A percentile compares a stretch with the other conserved stretches of the same genome.
phyloP scores from a whole-genome alignment of 2,888 invertebrate species.

The Sthenelais limicola region DNA sequence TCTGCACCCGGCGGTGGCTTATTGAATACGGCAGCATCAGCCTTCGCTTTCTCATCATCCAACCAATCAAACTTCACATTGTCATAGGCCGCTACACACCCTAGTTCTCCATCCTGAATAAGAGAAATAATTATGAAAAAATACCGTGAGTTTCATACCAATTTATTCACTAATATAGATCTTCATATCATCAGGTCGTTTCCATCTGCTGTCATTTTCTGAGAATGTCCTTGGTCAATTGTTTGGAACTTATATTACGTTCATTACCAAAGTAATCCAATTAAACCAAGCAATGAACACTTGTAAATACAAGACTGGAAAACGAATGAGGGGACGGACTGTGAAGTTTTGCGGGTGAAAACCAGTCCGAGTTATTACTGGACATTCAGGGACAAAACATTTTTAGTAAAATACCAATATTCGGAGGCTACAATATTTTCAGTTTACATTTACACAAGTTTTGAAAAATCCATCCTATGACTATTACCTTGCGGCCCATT shows the following conservation, averaged over 20 bases:
- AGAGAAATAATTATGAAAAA: background rate
- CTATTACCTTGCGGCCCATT: background rate
- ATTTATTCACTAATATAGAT: background rate
- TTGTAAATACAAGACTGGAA: too few species aligned
- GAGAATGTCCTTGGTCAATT: too few species aligned
- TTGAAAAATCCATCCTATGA: conserved; percentile 31
- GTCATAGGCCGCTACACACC: conserved; percentile 61
- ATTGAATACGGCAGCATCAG: background rate
- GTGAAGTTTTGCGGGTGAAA: too few species aligned
- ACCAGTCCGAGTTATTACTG: too few species aligned
- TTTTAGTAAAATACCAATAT: too few species aligned
- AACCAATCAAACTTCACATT: conserved; percentile 59
- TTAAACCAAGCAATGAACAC: too few species aligned
- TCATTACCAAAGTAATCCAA: too few species aligned
- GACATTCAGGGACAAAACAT: too few species aligned
- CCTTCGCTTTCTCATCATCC: background rate
- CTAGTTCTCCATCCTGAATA: conserved; percentile 53
- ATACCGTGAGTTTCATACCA: background rate
- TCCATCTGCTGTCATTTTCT: too few species aligned
- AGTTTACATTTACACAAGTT: conserved; percentile 11
- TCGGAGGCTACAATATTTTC: background rate
- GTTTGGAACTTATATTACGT: too few species aligned
- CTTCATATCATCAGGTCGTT: too few species aligned
- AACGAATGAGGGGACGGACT: too few species aligned
- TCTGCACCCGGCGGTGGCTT: background rate